Percentiles rank a stretch among this genome's conserved stretches.
Conservation (phyloP, 2,797 vertebrate genomes). For the Semaprochilodus insignis region DNA sequence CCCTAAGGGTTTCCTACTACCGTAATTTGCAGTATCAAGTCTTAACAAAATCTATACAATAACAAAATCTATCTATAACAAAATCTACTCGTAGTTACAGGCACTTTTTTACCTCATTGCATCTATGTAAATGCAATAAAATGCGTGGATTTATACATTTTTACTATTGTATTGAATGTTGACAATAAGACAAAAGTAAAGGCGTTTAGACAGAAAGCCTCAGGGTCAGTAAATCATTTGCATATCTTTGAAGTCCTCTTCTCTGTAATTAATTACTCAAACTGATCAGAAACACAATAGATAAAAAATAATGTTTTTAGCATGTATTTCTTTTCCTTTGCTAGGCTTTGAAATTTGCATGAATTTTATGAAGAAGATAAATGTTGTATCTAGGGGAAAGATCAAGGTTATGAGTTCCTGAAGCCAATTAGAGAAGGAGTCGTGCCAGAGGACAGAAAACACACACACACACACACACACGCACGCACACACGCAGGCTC, state of each 20-base stretch:
- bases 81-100: no score
- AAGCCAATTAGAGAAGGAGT: slow-evolving; percentile 84
- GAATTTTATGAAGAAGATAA: slow-evolving; percentile 68
- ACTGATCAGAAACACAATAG: slow-evolving; percentile 81
- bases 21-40: no score
- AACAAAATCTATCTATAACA: no score
- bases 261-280: slow-evolving; percentile 79
- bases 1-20: no score
- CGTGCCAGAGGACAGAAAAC: slow-evolving; percentile 77
- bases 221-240: slow-evolving; percentile 74
- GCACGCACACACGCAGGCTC: slow-evolving; percentile 20
- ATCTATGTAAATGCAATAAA: not conserved
- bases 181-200: not conserved
- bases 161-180: not conserved
- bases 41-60: no score
- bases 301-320: slow-evolving; percentile 68
- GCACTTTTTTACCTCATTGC: no score
- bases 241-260: slow-evolving; percentile 67
- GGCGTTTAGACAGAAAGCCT: slow-evolving; percentile 66
- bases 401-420: slow-evolving; percentile 83
- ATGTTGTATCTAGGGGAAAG: slow-evolving; percentile 78
- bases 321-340: slow-evolving; percentile 71
- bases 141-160: not conserved
- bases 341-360: slow-evolving; percentile 72
- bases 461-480: slow-evolving; percentile 1